These are phyloP conservation scores for Maniola hyperantus DNA, from an alignment of 2,888 invertebrate genomes.

Conservation along the genomic window DNA sequence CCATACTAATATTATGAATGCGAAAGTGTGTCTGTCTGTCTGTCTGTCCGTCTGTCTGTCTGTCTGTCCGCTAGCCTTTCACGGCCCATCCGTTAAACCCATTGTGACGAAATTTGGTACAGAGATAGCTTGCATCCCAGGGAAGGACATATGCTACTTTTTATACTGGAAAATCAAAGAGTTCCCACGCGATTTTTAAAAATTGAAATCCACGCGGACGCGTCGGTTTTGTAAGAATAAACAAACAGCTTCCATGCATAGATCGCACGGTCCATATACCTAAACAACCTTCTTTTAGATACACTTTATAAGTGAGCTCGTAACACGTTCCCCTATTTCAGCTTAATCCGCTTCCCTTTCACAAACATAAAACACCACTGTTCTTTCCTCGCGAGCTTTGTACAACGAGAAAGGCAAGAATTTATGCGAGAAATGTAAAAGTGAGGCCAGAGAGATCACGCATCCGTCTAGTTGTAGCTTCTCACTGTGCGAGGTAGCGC, in stretches of 20 bases:
- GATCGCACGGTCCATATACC: background rate
- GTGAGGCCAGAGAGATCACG: slow-evolving; percentile 27
- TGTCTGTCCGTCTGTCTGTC: too few species aligned
- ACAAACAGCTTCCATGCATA: background rate
- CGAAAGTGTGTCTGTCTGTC: too few species aligned
- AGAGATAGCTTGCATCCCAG: too few species aligned
- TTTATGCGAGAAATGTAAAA: slow-evolving; percentile 32
- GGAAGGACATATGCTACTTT: too few species aligned
- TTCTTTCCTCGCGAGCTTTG: slow-evolving; percentile 15
- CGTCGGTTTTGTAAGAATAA: too few species aligned
- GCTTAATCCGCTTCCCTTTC: slow-evolving; percentile 15
- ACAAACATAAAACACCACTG: slow-evolving; percentile 17
- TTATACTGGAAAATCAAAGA: too few species aligned
- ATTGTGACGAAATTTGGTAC: too few species aligned
- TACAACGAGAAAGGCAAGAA: slow-evolving; percentile 26
- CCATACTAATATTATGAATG: too few species aligned
- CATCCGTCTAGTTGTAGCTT: slow-evolving; percentile 25
- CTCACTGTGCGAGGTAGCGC: background rate
- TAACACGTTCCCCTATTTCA: slow-evolving; percentile 15
- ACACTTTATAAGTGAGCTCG: background rate
- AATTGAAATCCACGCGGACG: too few species aligned
- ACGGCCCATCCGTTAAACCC: too few species aligned
- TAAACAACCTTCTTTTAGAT: background rate
- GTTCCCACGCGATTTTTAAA: too few species aligned
- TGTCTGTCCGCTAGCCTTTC: too few species aligned